Percentiles rank a stretch among this genome's conserved stretches.
Conservation (phyloP, 1,140 invertebrate genomes). For the Palaemon carinicauda region DNA sequence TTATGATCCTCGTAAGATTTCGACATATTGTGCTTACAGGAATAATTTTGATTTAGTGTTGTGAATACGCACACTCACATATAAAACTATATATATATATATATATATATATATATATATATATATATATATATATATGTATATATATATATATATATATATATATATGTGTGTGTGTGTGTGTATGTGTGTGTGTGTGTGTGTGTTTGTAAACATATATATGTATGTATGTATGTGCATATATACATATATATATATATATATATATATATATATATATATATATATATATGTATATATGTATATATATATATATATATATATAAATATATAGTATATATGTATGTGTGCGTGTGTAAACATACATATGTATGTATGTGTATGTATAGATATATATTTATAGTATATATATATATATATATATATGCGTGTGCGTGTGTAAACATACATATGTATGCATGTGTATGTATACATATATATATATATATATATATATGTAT, state of each 20-base stretch:
- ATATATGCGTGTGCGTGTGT: no score
- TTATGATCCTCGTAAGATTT: no score
- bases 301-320: neutral
- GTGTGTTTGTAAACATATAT: neutral
- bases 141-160: neutral
- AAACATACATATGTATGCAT: neutral
- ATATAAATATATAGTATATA: neutral
- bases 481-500: no score
- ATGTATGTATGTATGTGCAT: no score
- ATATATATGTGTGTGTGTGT: neutral
- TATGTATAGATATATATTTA: no score
- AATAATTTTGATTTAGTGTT: no score
- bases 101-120: neutral
- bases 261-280: neutral
- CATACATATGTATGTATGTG: neutral
- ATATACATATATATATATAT: neutral
- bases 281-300: neutral
- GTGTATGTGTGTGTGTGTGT: neutral
- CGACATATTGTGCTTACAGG: no score
- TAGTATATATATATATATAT: neutral
- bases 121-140: no score
- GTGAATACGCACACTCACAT: no score
- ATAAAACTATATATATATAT: neutral
- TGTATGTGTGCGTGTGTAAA: no score
- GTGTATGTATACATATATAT: neutral